Evolutionary conservation across 2,113 vertebrate species (phyloP).

Genomic region (zebrafish (Danio rerio)): DNA sequence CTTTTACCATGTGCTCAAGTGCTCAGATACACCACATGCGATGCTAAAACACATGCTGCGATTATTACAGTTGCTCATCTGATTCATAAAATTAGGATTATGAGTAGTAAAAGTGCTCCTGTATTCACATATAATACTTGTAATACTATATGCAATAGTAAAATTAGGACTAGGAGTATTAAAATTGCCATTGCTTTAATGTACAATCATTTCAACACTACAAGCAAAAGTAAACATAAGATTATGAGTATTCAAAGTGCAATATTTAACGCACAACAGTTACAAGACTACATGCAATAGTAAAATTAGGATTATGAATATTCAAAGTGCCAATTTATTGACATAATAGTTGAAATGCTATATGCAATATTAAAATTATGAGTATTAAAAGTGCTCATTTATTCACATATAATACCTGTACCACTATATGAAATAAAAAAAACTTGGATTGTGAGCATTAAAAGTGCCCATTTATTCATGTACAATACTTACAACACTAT

Average conservation of each 20-base stretch:
- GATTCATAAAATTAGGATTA: neutral
- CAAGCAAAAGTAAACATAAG: no score
- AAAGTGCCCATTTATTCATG: neutral
- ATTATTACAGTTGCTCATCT: no score
- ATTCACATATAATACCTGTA: no score
- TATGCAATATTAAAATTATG: no score
- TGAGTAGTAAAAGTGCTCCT: neutral
- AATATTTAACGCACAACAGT: no score
- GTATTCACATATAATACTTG: neutral
- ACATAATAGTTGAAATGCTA: no score
- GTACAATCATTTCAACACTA: neutral
- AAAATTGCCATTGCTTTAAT: neutral
- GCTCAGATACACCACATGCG: neutral
- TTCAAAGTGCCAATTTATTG: no score
- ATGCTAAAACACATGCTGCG: neutral
- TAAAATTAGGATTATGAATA: no score
- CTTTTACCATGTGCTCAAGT: neutral
- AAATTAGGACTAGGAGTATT: neutral
- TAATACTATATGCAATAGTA: neutral
- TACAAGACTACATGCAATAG: no score
- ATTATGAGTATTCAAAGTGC: neutral
- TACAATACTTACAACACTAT: neutral
- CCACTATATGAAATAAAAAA: no score
- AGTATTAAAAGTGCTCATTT: no score
- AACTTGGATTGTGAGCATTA: no score